phyloP scores from a whole-genome alignment of 1,140 invertebrate genomes.

The Achatina immaculata region DNA sequence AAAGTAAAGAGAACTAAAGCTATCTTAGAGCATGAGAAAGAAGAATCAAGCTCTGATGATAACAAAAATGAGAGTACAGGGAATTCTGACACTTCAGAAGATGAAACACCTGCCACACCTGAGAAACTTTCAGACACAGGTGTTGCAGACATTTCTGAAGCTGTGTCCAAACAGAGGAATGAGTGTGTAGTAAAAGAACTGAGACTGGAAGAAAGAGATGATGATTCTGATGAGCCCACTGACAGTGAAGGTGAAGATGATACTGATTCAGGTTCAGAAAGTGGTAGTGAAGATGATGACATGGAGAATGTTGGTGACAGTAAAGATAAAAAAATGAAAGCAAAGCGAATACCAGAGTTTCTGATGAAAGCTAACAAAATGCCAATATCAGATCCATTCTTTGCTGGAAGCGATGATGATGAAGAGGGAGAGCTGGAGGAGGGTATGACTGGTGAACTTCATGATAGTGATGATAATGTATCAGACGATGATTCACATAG shows the following conservation, averaged over 20 bases:
- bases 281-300: not conserved
- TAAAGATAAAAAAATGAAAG: not conserved
- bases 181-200: constrained; percentile 34
- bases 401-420: constrained; percentile 21
- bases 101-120: not conserved
- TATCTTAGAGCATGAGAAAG: not conserved
- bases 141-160: not conserved
- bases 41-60: not conserved
- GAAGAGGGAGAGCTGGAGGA: not conserved
- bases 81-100: not conserved
- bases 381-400: constrained; percentile 1
- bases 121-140: not conserved
- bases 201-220: constrained; percentile 14
- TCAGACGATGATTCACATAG: not conserved
- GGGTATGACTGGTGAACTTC: not conserved
- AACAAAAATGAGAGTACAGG: not conserved
- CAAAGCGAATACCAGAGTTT: constrained; percentile 9
- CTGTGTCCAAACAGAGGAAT: constrained; percentile 4
- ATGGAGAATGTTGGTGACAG: not conserved
- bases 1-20: not conserved
- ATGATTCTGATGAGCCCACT: constrained; percentile 13
- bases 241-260: not conserved
- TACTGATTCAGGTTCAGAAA: not conserved
- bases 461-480: not conserved
- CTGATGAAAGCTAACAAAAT: not conserved